Percentiles rank a stretch among this genome's conserved stretches.
Evolutionary conservation across 1,140 invertebrate genomes (phyloP).

Genomic region (Meloidogyne exigua): DNA sequence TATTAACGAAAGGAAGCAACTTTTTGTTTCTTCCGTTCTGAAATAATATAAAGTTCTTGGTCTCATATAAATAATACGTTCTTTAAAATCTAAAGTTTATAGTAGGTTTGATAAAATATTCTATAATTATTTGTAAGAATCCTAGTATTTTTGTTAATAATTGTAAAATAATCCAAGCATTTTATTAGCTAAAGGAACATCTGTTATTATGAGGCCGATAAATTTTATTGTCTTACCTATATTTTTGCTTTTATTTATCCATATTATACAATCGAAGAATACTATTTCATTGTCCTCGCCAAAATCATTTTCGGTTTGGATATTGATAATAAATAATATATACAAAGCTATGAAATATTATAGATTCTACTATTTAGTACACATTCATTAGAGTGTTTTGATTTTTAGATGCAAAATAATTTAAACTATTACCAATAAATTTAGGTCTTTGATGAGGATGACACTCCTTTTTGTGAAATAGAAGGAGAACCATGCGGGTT

Average conservation of each 20-base stretch:
- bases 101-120: too few relatives aligned
- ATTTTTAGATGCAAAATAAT: too few relatives aligned
- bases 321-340: too few relatives aligned
- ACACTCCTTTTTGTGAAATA: not conserved
- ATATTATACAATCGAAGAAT: not conserved
- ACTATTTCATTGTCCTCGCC: not conserved
- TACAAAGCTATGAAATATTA: too few relatives aligned
- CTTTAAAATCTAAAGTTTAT: too few relatives aligned
- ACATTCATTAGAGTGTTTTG: too few relatives aligned
- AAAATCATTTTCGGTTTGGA: not conserved
- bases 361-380: too few relatives aligned
- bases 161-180: not conserved
- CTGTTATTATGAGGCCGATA: not conserved
- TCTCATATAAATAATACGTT: too few relatives aligned
- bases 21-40: not conserved
- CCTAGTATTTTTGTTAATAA: too few relatives aligned
- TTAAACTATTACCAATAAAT: not conserved
- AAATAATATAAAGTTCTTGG: too few relatives aligned
- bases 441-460: not conserved
- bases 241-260: not conserved
- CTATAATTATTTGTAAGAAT: too few relatives aligned
- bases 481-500: slow-evolving; percentile 15
- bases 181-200: not conserved
- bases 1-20: not conserved
- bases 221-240: not conserved